Percentiles rank a stretch among this genome's conserved stretches.
phyloP scores from a whole-genome alignment of 1,140 invertebrate species.

The Aphaenogaster rudis region DNA sequence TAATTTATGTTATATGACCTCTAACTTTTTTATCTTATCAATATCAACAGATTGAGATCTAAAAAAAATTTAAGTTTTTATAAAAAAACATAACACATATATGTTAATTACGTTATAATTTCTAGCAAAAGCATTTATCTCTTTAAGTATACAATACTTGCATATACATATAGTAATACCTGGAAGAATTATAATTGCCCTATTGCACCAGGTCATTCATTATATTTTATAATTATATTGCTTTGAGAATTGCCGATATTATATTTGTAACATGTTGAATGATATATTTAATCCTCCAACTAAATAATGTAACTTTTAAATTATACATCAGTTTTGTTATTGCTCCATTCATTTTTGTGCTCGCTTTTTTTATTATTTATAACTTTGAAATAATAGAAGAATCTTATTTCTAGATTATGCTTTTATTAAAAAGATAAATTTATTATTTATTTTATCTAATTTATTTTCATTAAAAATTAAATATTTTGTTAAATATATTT shows the following conservation, averaged over 20 bases:
- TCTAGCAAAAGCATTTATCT: conserved; percentile 34
- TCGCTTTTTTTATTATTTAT: neutral
- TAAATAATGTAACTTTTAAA: conserved; percentile 1
- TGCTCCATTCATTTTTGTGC: neutral
- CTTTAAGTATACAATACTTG: conserved; percentile 33
- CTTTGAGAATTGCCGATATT: conserved; percentile 38
- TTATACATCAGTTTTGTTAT: conserved; percentile 17
- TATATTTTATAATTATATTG: conserved; percentile 51
- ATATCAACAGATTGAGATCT: conserved; percentile 3
- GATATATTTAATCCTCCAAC: conserved; percentile 13
- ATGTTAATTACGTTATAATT: conserved; percentile 17
- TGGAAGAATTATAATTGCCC: neutral
- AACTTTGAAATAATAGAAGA: conserved; percentile 1
- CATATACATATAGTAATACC: neutral
- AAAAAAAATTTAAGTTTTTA: conserved; percentile 25
- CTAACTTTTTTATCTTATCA: neutral
- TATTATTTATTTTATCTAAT: neutral
- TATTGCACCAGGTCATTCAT: conserved; percentile 10
- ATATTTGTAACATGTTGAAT: neutral
- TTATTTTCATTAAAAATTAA: neutral
- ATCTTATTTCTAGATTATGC: neutral
- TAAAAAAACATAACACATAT: neutral
- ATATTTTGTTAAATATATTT: neutral
- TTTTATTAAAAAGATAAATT: conserved; percentile 2
- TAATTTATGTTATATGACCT: neutral